These are phyloP conservation scores for Drosophila mettleri DNA, from an alignment of 2,888 invertebrate species.

Conservation along the genomic window DNA sequence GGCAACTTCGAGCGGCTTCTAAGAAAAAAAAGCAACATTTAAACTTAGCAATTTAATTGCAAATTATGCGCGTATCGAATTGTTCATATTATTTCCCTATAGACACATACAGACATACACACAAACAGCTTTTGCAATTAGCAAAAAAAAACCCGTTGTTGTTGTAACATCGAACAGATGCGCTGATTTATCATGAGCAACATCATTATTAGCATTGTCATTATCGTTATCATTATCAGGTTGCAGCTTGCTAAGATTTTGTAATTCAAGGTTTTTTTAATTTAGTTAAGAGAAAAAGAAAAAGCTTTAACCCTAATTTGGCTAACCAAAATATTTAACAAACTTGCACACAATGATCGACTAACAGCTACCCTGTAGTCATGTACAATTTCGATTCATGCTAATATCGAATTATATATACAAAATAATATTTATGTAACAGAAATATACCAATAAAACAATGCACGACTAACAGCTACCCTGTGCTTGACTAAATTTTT, in stretches of 20 bases:
- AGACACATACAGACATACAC: neutral
- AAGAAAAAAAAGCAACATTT: slow-evolving; percentile 28
- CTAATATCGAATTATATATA: neutral
- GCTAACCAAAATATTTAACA: neutral
- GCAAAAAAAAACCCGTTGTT: slow-evolving; percentile 34
- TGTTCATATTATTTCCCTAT: slow-evolving; percentile 14
- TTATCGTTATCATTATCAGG: slow-evolving; percentile 30
- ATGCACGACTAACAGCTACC: neutral
- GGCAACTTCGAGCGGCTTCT: slow-evolving; percentile 42
- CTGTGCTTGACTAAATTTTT: neutral
- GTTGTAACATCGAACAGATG: slow-evolving; percentile 45
- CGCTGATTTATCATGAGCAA: slow-evolving; percentile 53
- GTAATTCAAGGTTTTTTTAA: slow-evolving; percentile 72
- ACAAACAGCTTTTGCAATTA: slow-evolving; percentile 50
- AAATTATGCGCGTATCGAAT: slow-evolving; percentile 35
- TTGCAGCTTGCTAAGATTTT: slow-evolving; percentile 59
- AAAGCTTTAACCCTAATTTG: slow-evolving; percentile 7
- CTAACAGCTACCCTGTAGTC: neutral
- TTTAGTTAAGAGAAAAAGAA: slow-evolving; percentile 28
- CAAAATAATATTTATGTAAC: no score
- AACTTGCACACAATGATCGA: neutral
- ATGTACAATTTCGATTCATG: neutral
- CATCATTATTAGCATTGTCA: neutral
- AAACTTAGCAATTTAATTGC: slow-evolving; percentile 40
- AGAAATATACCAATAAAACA: no score